Evolutionary conservation across 2,888 invertebrate species (phyloP).

Genomic region (Pemphredon lugubris): DNA sequence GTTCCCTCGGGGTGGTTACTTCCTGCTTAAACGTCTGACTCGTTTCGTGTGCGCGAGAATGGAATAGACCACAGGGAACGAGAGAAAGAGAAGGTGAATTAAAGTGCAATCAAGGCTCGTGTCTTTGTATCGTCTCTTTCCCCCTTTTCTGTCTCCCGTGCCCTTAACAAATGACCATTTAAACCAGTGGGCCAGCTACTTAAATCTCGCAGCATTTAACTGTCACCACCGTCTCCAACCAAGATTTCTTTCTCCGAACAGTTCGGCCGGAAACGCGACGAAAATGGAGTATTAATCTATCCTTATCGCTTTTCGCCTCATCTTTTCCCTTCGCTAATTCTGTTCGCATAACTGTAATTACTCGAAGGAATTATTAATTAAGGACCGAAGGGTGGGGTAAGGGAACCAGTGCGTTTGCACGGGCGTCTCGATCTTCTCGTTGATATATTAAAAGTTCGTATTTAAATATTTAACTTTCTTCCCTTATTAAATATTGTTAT

Average conservation of each 20-base stretch:
- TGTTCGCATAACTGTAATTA: too few relatives aligned
- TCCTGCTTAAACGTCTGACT: slow-evolving; percentile 73
- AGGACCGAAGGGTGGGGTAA: too few relatives aligned
- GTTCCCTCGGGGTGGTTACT: slow-evolving; percentile 70
- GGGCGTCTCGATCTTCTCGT: too few relatives aligned
- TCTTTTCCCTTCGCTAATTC: too few relatives aligned
- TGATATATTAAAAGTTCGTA: too few relatives aligned
- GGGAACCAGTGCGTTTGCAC: too few relatives aligned
- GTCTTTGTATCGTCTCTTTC: slow-evolving; percentile 56
- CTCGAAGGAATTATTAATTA: too few relatives aligned
- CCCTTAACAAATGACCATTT: slow-evolving; percentile 56
- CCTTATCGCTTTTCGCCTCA: too few relatives aligned
- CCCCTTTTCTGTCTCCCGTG: slow-evolving; percentile 45
- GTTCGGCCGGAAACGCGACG: background rate
- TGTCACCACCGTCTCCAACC: slow-evolving; percentile 10
- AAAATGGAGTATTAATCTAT: too few relatives aligned
- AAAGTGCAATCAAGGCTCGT: slow-evolving; percentile 68
- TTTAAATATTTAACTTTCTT: too few relatives aligned
- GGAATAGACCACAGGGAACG: slow-evolving; percentile 48
- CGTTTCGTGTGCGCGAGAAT: slow-evolving; percentile 60
- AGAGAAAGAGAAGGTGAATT: slow-evolving; percentile 63
- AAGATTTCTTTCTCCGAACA: slow-evolving; percentile 16
- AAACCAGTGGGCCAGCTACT: slow-evolving; percentile 53
- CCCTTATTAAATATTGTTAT: too few relatives aligned
- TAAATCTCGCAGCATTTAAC: slow-evolving; percentile 59